Evolutionary conservation across 2,113 vertebrate genomes (phyloP).

Genomic region (Brachyhypopomus occidentalis): DNA sequence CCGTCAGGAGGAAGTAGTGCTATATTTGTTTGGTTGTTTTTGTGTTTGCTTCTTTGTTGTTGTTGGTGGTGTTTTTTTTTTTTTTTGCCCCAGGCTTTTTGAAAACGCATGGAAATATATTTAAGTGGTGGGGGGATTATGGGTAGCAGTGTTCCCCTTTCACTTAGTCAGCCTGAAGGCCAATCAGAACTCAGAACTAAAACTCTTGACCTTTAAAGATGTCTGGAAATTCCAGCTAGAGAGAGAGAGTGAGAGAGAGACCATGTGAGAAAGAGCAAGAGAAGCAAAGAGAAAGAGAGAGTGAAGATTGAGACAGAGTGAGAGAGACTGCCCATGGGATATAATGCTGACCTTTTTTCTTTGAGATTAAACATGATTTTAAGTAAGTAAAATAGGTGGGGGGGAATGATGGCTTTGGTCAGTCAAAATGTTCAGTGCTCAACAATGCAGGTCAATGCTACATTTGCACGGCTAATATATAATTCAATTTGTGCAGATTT

Average conservation of each 20-base stretch:
- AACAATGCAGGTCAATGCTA: not conserved
- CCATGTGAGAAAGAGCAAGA: not conserved
- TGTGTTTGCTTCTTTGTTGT: not conserved
- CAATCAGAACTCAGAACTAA: conserved; percentile 35
- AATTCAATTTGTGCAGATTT: too few species aligned
- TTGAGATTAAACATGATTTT: conserved; percentile 18
- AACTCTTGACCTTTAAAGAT: conserved; percentile 43
- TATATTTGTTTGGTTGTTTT: conserved; percentile 4
- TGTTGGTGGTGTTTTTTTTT: not conserved
- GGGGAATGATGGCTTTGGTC: not conserved
- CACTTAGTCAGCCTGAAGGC: conserved; percentile 24
- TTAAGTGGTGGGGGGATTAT: not conserved
- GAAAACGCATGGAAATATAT: conserved; percentile 6
- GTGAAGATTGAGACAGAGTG: conserved; percentile 25
- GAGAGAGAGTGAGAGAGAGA: conserved; percentile 14
- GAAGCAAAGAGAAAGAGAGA: not conserved
- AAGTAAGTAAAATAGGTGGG: not conserved
- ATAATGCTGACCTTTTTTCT: conserved; percentile 19
- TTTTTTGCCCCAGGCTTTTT: not conserved
- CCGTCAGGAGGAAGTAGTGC: conserved; percentile 38
- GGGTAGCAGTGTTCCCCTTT: conserved; percentile 12
- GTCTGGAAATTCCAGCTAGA: conserved; percentile 62
- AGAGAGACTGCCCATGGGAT: not conserved
- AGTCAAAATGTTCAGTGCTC: not conserved
- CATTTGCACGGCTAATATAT: not conserved